phyloP scores from a whole-genome alignment of 2,888 invertebrate genomes.

The Ditula angustiorana region DNA sequence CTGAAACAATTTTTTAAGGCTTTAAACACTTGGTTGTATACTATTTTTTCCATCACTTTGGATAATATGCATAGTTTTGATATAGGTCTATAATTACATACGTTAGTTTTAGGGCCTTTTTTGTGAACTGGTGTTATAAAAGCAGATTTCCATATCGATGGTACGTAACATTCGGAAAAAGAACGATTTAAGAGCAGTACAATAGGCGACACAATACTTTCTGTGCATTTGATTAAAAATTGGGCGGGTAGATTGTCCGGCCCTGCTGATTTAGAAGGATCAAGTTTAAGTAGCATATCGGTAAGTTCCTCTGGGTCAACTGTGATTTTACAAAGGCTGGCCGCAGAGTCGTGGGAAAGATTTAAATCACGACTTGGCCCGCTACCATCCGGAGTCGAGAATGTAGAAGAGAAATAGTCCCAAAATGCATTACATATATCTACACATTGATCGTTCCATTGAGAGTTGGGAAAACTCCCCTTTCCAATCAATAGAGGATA shows the following conservation, averaged over 20 bases:
- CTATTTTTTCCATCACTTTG: too few relatives aligned
- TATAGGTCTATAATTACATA: too few relatives aligned
- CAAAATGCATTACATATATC: not conserved
- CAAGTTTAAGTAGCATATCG: not conserved
- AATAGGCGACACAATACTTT: not conserved
- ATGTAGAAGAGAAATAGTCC: not conserved
- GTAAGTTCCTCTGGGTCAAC: not conserved
- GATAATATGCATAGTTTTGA: too few relatives aligned
- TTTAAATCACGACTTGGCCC: not conserved
- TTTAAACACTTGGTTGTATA: too few relatives aligned
- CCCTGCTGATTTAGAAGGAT: not conserved
- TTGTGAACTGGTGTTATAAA: too few relatives aligned
- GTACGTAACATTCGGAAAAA: too few relatives aligned
- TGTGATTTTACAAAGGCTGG: not conserved
- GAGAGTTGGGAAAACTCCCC: not conserved
- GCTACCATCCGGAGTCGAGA: not conserved
- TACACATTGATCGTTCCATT: not conserved
- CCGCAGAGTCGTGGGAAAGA: not conserved
- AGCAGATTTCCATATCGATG: not conserved
- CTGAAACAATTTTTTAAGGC: too few relatives aligned
- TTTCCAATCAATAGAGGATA: not conserved
- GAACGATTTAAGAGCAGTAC: not conserved
- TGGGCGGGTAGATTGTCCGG: too few relatives aligned
- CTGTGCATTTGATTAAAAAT: too few relatives aligned
- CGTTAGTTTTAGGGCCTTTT: too few relatives aligned